Conservation (phyloP, 2,888 invertebrate genomes). For the Cyrtodaria siliqua region DNA sequence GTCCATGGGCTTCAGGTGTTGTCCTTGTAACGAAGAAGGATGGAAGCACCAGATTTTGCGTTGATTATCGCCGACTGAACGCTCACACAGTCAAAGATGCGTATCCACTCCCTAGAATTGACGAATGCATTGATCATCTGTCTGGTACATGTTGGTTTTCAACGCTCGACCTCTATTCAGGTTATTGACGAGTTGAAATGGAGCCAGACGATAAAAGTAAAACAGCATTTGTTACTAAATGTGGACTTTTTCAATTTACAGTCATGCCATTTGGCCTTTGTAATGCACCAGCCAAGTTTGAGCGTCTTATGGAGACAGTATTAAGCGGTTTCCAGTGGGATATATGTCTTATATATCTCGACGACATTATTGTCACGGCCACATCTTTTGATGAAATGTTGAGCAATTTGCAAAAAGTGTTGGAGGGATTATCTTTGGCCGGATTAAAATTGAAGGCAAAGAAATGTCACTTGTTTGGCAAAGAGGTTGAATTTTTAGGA, state of each 20-base stretch:
- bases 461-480: slow-evolving; percentile 1
- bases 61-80: slow-evolving; percentile 35
- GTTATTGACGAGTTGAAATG: slow-evolving; percentile 42
- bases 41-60: slow-evolving; percentile 29
- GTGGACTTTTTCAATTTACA: slow-evolving; percentile 12
- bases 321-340: slow-evolving; percentile 5
- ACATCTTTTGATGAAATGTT: slow-evolving; percentile 7
- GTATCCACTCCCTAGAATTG: slow-evolving; percentile 39
- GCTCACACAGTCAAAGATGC: slow-evolving; percentile 21
- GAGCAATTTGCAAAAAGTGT: not conserved
- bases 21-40: slow-evolving; percentile 3
- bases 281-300: not conserved
- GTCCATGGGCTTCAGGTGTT: too few relatives aligned
- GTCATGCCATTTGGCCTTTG: slow-evolving; percentile 3
- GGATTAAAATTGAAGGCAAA: slow-evolving; percentile 59
- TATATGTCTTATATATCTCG: slow-evolving; percentile 41
- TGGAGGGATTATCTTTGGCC: not conserved
- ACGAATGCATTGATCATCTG: slow-evolving; percentile 26
- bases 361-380: slow-evolving; percentile 4
- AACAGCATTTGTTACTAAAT: slow-evolving; percentile 25
- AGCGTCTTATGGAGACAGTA: not conserved
- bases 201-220: slow-evolving; percentile 5
- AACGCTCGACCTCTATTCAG: slow-evolving; percentile 37
- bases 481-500: slow-evolving; percentile 46
- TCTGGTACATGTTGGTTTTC: slow-evolving; percentile 41